A percentile compares a stretch with the other conserved stretches of the same genome.
Evolutionary conservation across 2,888 invertebrate species (phyloP).

Genomic region (Phorcus lineatus): DNA sequence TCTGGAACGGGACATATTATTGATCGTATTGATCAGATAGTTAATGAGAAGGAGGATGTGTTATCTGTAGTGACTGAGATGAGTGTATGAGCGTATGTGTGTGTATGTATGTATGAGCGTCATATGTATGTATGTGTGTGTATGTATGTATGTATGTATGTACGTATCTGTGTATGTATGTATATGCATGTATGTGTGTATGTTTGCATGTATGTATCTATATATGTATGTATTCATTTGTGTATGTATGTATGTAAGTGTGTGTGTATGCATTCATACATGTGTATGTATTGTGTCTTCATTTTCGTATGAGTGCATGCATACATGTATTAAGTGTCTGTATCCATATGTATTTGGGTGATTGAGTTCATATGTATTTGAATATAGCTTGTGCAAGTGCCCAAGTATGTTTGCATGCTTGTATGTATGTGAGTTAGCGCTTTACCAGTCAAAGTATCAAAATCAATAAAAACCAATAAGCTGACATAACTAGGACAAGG

Average conservation of each 20-base stretch:
- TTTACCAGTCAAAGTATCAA: too few species aligned
- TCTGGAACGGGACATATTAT: too few species aligned
- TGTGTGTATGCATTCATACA: background rate
- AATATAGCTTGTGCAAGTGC: background rate
- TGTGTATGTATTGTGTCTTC: constrained; percentile 3
- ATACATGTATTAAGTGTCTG: too few species aligned
- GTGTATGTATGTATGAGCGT: constrained; percentile 1
- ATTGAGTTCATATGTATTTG: background rate
- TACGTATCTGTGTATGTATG: constrained; percentile 24
- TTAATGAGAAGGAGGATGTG: background rate
- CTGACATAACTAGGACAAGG: too few species aligned
- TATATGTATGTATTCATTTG: constrained; percentile 22
- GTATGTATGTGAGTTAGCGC: background rate
- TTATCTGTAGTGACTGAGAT: constrained; percentile 20
- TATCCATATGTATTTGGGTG: too few species aligned
- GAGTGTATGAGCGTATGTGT: constrained; percentile 10
- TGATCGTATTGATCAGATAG: too few species aligned
- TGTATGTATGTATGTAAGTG: constrained; percentile 14
- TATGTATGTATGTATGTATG: constrained; percentile 25
- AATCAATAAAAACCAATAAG: too few species aligned
- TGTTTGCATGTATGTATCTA: constrained; percentile 17
- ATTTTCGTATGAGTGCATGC: background rate
- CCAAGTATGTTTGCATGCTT: constrained; percentile 20
- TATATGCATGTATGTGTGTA: constrained; percentile 25
- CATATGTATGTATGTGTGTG: background rate